phyloP scores from a whole-genome alignment of 2,113 vertebrate species.

The Silurus meridionalis region DNA sequence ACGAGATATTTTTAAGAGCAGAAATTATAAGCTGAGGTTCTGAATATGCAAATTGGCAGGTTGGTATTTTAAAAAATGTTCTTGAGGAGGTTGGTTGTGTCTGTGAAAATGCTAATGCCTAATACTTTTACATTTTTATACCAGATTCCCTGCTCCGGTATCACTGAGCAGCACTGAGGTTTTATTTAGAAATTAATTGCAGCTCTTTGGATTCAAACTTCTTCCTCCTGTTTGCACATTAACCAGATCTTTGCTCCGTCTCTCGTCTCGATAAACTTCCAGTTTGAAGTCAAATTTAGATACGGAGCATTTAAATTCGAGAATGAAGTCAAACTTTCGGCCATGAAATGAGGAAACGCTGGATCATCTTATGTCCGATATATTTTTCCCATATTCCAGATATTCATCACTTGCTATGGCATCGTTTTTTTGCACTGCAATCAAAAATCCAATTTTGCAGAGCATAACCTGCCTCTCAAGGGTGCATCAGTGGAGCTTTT shows the following conservation, averaged over 20 bases:
- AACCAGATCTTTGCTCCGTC: background rate
- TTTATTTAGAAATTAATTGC: background rate
- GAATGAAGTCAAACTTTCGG: background rate
- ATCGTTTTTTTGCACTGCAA: background rate
- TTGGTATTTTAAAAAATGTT: background rate
- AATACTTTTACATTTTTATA: background rate
- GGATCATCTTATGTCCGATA: background rate
- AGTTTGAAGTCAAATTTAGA: background rate
- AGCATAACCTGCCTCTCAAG: background rate
- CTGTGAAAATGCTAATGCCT: background rate
- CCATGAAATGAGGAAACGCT: background rate
- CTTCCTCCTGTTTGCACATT: background rate
- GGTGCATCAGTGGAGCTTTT: background rate
- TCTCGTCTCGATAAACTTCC: background rate
- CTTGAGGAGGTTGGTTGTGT: background rate
- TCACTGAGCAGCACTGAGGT: background rate
- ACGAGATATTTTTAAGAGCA: background rate
- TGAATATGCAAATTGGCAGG: background rate
- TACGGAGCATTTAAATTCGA: background rate
- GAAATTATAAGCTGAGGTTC: background rate
- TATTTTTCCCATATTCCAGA: background rate
- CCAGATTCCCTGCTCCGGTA: background rate
- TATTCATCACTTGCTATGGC: background rate
- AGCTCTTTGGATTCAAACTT: background rate
- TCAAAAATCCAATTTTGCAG: background rate